Evolutionary conservation across 2,113 vertebrate genomes (phyloP), one percentile per base, ranked within the genome.

Genomic region (Lethenteron reissneri): DNA sequence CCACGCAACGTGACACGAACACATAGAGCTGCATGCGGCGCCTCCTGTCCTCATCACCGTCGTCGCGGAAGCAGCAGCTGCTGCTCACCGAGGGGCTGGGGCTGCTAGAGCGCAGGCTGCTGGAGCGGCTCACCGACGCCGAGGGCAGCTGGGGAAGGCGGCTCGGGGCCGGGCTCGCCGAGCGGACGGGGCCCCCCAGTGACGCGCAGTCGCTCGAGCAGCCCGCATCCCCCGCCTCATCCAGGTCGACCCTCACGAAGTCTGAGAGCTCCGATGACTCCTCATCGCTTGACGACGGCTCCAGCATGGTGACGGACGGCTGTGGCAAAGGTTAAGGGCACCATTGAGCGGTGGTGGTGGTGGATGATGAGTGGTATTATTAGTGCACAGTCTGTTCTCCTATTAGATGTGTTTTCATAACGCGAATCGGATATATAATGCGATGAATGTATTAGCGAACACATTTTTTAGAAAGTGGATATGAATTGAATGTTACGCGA

Each of bases 251-350:
- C 72, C 41, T 41, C 41, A 41, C 41, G 41, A 41, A 41, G 41
- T 41, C 41, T 41, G 41, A 41, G 41, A 41, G 41, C 41, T 80
- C 82, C 62, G 86, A 89, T 72, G 87, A 86, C 78, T 96, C 91
- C 74, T 85, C 83, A 56, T 96, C 92, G 79, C 92, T 96, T 77
- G 92, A 96, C 73, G 90, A 95, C 75, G 89, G 90, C 81, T 94
- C 90, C 79, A 96, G 80, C 92, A 96, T 96, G 41, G 41, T 41
- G 41, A 41, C 41, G 41, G 41, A 41, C 41, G 41, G 41, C 41
- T 41, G 41, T 6, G 41, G 41, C 4, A 41, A 41, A 41, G 41
- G 41, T 41, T 41, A 41, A 41, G 41, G 41, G 41, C 41, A 41
- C 41, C 41, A 41, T 41, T 41, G 41, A 41, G 41, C 41, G 41